These are phyloP conservation scores for Acleris literana DNA, from an alignment of 2,888 invertebrate species.

Conservation along the genomic window DNA sequence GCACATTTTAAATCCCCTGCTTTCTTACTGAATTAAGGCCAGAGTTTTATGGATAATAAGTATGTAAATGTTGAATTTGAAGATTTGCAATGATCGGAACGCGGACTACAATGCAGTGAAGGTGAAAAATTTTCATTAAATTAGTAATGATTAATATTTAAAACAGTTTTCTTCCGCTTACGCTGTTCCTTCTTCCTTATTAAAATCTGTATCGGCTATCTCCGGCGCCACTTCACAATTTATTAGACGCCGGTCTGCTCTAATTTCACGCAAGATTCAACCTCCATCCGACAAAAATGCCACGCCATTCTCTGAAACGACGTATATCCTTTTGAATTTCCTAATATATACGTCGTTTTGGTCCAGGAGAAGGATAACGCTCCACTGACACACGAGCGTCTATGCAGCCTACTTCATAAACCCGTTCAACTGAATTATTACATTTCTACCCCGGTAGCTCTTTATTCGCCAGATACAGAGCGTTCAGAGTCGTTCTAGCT, in stretches of 20 bases:
- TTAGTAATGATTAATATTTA: too few species aligned
- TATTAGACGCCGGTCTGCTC: slow-evolving; percentile 18
- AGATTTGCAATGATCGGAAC: too few species aligned
- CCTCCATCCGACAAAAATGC: slow-evolving; percentile 6
- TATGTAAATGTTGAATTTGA: too few species aligned
- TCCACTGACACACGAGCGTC: slow-evolving; percentile 15
- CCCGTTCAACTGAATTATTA: slow-evolving; percentile 31
- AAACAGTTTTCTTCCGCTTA: too few species aligned
- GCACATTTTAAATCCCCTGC: too few species aligned
- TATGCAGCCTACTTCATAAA: slow-evolving; percentile 27
- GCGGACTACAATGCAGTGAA: too few species aligned
- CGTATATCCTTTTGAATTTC: background rate
- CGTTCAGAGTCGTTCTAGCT: slow-evolving; percentile 2
- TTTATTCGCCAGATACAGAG: slow-evolving; percentile 21
- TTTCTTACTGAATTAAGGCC: too few species aligned
- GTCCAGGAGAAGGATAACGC: background rate
- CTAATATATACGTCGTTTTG: background rate
- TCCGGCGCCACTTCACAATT: slow-evolving; percentile 2
- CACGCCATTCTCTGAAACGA: background rate
- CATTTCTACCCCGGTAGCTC: slow-evolving; percentile 20
- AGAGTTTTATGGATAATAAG: too few species aligned
- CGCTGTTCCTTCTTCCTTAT: background rate
- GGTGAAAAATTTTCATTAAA: too few species aligned
- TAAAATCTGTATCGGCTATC: slow-evolving; percentile 14
- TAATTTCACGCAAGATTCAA: slow-evolving; percentile 24